Percentiles rank a stretch among this genome's conserved stretches.
These are phyloP conservation scores for Hystrix brachyura DNA, from an alignment of 2,113 vertebrate species.

Conservation along the genomic window DNA sequence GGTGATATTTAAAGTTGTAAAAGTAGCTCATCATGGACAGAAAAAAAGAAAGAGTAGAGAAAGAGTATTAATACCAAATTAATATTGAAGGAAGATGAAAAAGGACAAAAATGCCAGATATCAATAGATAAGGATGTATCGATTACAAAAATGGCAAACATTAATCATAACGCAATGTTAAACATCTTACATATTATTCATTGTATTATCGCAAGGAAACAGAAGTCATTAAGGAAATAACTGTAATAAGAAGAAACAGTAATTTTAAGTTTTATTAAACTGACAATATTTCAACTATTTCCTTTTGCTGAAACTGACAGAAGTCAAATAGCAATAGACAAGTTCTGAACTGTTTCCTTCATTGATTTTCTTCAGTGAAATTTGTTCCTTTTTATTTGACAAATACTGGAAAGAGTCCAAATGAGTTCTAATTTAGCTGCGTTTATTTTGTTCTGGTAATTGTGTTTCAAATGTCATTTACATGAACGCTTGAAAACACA, in stretches of 20 bases:
- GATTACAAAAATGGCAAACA: background rate
- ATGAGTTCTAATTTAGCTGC: conserved; percentile 60
- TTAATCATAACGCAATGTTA: background rate
- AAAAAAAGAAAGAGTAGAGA: background rate
- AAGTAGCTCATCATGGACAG: background rate
- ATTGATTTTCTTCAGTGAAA: conserved; percentile 62
- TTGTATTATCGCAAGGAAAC: background rate
- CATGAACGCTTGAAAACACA: conserved; percentile 48
- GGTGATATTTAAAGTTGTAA: background rate
- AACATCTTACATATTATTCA: background rate
- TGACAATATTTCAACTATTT: conserved; percentile 24
- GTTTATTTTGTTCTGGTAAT: conserved; percentile 67
- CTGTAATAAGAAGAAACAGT: conserved; percentile 27
- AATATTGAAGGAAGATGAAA: background rate
- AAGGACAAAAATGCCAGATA: background rate
- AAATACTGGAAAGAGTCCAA: conserved; percentile 61
- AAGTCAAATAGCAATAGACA: conserved; percentile 42
- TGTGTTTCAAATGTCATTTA: conserved; percentile 64
- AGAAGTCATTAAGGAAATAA: conserved; percentile 15
- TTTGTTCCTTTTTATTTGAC: conserved; percentile 65
- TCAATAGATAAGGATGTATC: background rate
- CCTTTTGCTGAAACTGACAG: background rate
- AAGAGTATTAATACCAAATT: background rate
- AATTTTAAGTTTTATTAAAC: conserved; percentile 36
- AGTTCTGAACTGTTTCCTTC: conserved; percentile 49